Evolutionary conservation across 2,113 vertebrate genomes (phyloP).

Genomic region (Dicaeum eximium): DNA sequence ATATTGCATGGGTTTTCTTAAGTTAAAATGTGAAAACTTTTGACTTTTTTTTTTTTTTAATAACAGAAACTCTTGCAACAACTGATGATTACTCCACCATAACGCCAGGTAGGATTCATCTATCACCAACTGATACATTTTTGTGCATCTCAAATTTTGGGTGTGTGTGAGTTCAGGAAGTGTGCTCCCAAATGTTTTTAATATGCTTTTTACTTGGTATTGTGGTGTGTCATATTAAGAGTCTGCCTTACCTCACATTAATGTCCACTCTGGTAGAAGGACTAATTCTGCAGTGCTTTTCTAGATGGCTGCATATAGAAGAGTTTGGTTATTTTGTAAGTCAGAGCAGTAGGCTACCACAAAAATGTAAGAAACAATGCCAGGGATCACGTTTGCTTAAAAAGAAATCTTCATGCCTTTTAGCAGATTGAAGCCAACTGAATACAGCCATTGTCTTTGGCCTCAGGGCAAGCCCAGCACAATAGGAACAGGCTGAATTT

Average conservation of each 20-base stretch:
- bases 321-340: neutral
- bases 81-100: neutral
- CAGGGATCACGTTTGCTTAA: neutral
- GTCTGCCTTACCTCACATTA: neutral
- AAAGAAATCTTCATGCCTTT: neutral
- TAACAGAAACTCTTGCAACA: neutral
- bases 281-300: neutral
- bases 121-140: neutral
- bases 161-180: neutral
- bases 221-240: neutral
- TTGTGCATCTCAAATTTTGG: neutral
- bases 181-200: neutral
- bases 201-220: neutral
- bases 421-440: neutral
- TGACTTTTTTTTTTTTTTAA: neutral
- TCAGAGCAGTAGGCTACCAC: neutral
- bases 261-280: neutral
- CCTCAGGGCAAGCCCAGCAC: neutral
- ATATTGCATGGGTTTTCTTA: neutral
- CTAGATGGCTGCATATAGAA: neutral
- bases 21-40: neutral
- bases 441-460: neutral
- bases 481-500: neutral
- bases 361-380: neutral
- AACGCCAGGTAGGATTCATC: conserved; percentile 22